Evolutionary conservation across 2,888 invertebrate genomes (phyloP).

Genomic region (Lycia hirtaria): DNA sequence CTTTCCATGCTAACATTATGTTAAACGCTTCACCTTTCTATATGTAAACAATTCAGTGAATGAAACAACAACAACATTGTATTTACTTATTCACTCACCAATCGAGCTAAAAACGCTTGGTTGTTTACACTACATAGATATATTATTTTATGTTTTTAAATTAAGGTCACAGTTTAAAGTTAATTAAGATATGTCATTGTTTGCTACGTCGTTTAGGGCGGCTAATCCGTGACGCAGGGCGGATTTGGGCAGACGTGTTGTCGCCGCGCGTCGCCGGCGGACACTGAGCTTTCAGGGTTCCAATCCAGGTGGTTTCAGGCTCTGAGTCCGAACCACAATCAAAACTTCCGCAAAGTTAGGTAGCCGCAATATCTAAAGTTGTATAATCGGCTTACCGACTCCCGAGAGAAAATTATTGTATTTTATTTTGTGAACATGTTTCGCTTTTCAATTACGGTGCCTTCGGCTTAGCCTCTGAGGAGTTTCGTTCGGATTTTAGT

Average conservation of each 20-base stretch:
- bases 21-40: not conserved
- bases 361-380: conserved; percentile 3
- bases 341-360: conserved; percentile 16
- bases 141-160: not conserved
- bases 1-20: not conserved
- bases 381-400: conserved; percentile 3
- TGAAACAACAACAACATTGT: not conserved
- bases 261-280: conserved; percentile 49
- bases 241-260: conserved; percentile 47
- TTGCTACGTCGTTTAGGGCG: conserved; percentile 18
- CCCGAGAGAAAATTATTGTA: conserved; percentile 5
- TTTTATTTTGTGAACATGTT: conserved; percentile 14
- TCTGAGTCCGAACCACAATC: conserved; percentile 1
- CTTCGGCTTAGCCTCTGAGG: too few relatives aligned
- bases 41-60: not conserved
- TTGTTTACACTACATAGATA: not conserved
- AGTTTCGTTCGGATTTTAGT: too few relatives aligned
- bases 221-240: conserved; percentile 9
- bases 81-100: conserved; percentile 1
- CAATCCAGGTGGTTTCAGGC: conserved; percentile 19
- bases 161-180: conserved; percentile 7
- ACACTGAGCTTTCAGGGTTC: conserved; percentile 47
- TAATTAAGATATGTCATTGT: conserved; percentile 30
- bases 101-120: not conserved
- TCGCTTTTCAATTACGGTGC: conserved; percentile 5